Evolutionary conservation across 2,797 vertebrate genomes (phyloP).

Genomic region (Coendou prehensilis): DNA sequence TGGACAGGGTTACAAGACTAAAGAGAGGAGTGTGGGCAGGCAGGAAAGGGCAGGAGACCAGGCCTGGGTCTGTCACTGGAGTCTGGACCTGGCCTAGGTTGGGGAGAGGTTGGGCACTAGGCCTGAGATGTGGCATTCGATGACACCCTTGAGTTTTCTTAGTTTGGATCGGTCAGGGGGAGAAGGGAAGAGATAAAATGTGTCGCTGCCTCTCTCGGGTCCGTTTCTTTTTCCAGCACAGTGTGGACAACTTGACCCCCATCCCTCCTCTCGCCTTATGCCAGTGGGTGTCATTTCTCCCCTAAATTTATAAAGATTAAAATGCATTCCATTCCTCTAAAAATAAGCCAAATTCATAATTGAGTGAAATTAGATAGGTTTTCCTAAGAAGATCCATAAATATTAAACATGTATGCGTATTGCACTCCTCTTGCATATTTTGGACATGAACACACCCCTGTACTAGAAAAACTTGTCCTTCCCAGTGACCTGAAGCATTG

Average conservation of each 20-base stretch:
- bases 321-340: conserved; percentile 75
- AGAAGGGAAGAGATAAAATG: neutral
- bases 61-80: neutral
- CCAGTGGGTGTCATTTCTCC: neutral
- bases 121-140: neutral
- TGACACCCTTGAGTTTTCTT: neutral
- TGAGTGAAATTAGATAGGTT: neutral
- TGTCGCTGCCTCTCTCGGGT: neutral
- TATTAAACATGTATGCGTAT: neutral
- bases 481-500: neutral
- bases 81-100: neutral
- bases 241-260: neutral
- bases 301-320: conserved; percentile 43
- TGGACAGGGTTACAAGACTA: conserved; percentile 58
- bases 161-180: neutral
- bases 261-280: neutral
- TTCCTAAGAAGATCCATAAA: neutral
- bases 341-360: neutral
- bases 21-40: conserved; percentile 76
- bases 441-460: neutral
- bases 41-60: conserved; percentile 43
- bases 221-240: conserved; percentile 25
- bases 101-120: neutral
- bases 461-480: conserved; percentile 9
- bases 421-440: neutral